Evolutionary conservation across 2,888 invertebrate species (phyloP).

Genomic region (Nemapogon koenigi): DNA sequence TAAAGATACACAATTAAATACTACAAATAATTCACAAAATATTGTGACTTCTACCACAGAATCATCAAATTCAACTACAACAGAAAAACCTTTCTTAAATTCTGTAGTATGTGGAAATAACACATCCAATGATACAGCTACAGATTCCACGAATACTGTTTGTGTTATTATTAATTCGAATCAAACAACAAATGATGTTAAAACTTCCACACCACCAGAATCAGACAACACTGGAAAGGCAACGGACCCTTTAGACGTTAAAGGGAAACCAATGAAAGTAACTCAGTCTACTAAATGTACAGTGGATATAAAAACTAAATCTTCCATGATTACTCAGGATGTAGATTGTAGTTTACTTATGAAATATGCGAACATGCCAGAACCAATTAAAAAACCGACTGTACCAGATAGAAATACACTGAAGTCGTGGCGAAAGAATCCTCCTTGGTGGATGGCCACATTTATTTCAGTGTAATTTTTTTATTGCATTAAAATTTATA

Average conservation of each 20-base stretch:
- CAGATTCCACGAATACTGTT: too few species aligned
- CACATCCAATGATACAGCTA: too few species aligned
- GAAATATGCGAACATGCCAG: conserved; percentile 38
- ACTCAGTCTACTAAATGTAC: conserved; percentile 31
- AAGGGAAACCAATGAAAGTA: conserved; percentile 30
- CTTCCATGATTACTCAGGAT: conserved; percentile 26
- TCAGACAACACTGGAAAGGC: too few species aligned
- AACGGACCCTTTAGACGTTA: conserved; percentile 35
- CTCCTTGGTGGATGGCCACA: conserved; percentile 52
- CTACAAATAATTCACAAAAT: too few species aligned
- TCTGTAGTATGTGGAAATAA: too few species aligned
- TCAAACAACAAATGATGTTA: too few species aligned
- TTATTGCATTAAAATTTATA: not conserved
- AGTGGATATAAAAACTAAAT: conserved; percentile 37
- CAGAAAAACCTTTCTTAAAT: too few species aligned
- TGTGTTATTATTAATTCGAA: too few species aligned
- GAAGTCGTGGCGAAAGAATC: conserved; percentile 39
- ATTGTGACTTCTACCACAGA: too few species aligned
- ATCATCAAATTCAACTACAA: too few species aligned
- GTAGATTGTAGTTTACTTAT: conserved; percentile 37
- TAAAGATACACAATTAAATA: conserved; percentile 16
- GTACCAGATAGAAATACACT: conserved; percentile 34
- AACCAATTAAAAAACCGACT: conserved; percentile 24
- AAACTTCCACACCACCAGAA: too few species aligned
- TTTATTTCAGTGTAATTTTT: conserved; percentile 35